Conservation (phyloP, 2,888 invertebrate genomes). For the Tenthredo notha region DNA sequence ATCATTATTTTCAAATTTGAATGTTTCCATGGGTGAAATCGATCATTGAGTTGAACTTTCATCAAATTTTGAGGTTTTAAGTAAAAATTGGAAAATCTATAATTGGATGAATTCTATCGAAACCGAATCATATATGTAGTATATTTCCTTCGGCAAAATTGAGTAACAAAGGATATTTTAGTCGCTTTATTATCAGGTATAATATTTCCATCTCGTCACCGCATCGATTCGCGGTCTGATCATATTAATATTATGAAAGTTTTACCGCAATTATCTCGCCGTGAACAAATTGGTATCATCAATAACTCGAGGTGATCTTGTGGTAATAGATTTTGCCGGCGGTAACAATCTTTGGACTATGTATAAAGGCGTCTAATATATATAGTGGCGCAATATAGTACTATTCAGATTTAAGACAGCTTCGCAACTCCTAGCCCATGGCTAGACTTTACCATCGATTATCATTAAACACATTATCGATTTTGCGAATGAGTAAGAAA, state of each 20-base stretch:
- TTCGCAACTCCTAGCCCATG: background rate
- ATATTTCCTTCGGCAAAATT: no score
- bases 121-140: no score
- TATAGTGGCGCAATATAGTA: constrained; percentile 1
- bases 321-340: constrained; percentile 28
- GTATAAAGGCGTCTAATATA: background rate
- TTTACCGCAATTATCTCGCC: constrained; percentile 10
- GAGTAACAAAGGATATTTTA: no score
- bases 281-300: constrained; percentile 30
- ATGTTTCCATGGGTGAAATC: no score
- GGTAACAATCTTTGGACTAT: constrained; percentile 17
- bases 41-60: no score
- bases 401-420: constrained; percentile 13
- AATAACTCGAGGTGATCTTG: constrained; percentile 33
- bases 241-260: constrained; percentile 21
- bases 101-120: no score
- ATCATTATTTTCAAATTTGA: no score
- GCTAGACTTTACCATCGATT: background rate
- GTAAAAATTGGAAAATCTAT: no score
- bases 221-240: background rate
- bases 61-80: no score
- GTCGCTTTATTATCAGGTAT: no score
- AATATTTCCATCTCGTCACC: background rate
- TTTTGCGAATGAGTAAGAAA: no score
- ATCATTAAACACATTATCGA: background rate